Evolutionary conservation across 2,113 vertebrate species (phyloP), one percentile per base, ranked within the genome.

Genomic region (Leptobrachium leishanense): DNA sequence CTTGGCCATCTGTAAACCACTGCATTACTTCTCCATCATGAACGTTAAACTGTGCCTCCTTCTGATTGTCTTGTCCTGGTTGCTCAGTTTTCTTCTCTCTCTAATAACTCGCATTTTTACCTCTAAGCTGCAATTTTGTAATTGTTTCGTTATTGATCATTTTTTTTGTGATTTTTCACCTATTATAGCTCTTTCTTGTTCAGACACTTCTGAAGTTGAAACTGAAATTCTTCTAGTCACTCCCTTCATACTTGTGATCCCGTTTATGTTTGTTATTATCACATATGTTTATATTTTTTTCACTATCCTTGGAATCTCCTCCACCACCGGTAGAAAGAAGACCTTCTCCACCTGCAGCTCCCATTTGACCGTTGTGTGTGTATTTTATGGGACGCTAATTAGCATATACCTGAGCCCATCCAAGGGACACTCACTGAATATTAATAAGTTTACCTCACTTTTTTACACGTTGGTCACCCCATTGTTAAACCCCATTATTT

Each of bases 1-100:
- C 70, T n/a, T 88, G 50, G 87, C 88, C 53, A 86, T 87, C 68
- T 89, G 87, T 12, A 53, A n/a, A 40, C 88, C 88, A 6, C 64
- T 85, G n/a, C 75, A 64, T 13, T 88, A 89, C 43, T 57, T 76
- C 0, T 42, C 55, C 31, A 75, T 88, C 46, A 85, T 85, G 81
- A 84, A 53, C 20, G 66, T 0, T 12, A 64, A 0, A n/a, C 73
- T 77, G n/a, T 86, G 85, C 12, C 6, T 41, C 4, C 65, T 62
- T 4, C 13, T 85, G 46, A 76, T 83, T 44, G 46, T 44, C n/a
- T 59, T 74, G 20, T 85, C 82, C 63, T 89, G 87, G 85, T 7
- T 85, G 0, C 54, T 44, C 1, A 85, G 82, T 11, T 86, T 88
- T 68, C 73, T 87, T 0, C 82, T 50, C 39, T 3, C 83, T 50